phyloP scores from a whole-genome alignment of 1,140 invertebrate species.

The Drosophila kanapiae region DNA sequence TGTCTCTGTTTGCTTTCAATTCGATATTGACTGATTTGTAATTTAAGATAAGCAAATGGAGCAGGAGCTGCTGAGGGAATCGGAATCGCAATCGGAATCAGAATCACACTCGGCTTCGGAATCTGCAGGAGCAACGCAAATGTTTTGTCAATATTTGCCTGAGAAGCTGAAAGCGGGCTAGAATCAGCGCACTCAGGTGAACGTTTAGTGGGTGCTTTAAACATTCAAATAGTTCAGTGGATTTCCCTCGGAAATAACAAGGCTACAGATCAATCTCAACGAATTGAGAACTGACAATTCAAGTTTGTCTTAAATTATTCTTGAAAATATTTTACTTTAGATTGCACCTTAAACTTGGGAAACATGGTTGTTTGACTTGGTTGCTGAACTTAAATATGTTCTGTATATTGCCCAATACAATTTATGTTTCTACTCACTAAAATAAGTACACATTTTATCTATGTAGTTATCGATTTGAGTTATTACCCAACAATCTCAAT shows the following conservation, averaged over 20 bases:
- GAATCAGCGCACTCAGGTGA: conserved; percentile 35
- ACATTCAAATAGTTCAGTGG: conserved; percentile 3
- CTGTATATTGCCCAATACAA: too few species aligned
- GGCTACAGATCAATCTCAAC: background rate
- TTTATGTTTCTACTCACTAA: too few species aligned
- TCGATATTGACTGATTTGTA: conserved; percentile 82
- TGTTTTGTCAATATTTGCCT: conserved; percentile 80
- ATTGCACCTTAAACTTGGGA: background rate
- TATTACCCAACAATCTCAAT: too few species aligned
- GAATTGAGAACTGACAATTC: too few species aligned
- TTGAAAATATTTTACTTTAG: background rate
- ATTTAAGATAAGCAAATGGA: conserved; percentile 81
- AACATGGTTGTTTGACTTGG: background rate
- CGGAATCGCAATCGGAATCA: conserved; percentile 9
- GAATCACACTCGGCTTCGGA: background rate
- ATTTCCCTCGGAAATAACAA: background rate
- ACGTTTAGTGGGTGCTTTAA: conserved; percentile 23
- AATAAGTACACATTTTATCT: too few species aligned
- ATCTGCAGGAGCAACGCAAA: conserved; percentile 46
- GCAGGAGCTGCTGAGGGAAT: conserved; percentile 28
- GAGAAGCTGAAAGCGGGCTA: conserved; percentile 11
- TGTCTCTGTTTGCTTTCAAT: conserved; percentile 73
- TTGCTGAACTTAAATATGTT: too few species aligned
- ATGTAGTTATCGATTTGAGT: too few species aligned
- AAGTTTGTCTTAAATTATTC: too few species aligned